A percentile compares a stretch with the other conserved stretches of the same genome.
Conservation (phyloP, 2,888 invertebrate genomes). For the Melanostoma scalare region DNA sequence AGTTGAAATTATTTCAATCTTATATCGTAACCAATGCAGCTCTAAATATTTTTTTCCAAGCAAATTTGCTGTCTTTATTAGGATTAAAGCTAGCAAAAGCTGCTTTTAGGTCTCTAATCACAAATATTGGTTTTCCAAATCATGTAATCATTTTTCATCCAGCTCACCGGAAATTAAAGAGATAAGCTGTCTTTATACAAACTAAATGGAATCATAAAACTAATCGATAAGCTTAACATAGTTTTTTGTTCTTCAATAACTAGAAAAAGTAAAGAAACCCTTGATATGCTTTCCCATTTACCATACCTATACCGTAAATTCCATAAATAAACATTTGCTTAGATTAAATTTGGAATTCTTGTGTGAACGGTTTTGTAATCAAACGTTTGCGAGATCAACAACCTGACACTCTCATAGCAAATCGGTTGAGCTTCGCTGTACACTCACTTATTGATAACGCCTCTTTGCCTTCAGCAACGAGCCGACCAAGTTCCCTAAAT, state of each 20-base stretch:
- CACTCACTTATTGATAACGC: constrained; percentile 47
- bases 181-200: constrained; percentile 8
- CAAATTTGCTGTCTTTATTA: too few species aligned
- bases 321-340: constrained; percentile 49
- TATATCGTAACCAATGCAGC: too few species aligned
- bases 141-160: constrained; percentile 4
- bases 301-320: constrained; percentile 33
- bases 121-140: constrained; percentile 8
- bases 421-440: constrained; percentile 30
- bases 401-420: constrained; percentile 54
- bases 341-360: constrained; percentile 31
- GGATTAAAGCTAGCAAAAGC: not conserved
- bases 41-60: too few species aligned
- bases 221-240: constrained; percentile 19
- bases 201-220: not conserved
- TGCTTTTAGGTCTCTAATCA: not conserved
- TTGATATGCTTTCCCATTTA: constrained; percentile 8
- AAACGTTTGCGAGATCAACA: constrained; percentile 59
- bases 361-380: constrained; percentile 8
- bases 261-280: constrained; percentile 2
- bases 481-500: not conserved
- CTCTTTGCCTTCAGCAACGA: not conserved
- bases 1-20: too few species aligned
- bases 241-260: not conserved
- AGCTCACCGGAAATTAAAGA: constrained; percentile 14